Conservation (phyloP, 2,888 invertebrate genomes). For the Dinocampus coccinellae region DNA sequence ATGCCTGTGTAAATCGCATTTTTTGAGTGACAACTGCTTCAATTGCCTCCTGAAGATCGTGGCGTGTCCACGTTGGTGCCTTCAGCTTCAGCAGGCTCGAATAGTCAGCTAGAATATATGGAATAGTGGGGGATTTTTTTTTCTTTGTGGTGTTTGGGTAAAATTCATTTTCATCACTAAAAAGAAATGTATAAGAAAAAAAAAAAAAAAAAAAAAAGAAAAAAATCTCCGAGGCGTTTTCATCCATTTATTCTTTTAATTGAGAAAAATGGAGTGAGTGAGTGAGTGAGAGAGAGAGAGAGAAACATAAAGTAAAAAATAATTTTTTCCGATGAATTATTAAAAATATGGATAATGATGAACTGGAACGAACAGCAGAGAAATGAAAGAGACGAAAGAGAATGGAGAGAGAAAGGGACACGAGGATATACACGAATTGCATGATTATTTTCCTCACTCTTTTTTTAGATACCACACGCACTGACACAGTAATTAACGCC, state of each 20-base stretch:
- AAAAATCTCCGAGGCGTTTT: constrained; percentile 7
- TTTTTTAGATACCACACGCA: constrained; percentile 32
- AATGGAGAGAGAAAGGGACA: neutral
- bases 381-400: too few species aligned
- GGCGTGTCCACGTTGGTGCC: constrained; percentile 82
- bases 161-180: neutral
- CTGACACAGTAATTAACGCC: constrained; percentile 56
- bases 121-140: constrained; percentile 41
- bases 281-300: neutral
- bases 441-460: constrained; percentile 7
- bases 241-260: constrained; percentile 3
- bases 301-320: neutral
- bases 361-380: too few species aligned
- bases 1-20: constrained; percentile 84
- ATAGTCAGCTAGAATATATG: constrained; percentile 71
- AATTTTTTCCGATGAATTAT: too few species aligned
- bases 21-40: constrained; percentile 81
- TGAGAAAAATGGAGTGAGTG: neutral
- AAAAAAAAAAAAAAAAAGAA: neutral
- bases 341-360: too few species aligned
- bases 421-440: neutral
- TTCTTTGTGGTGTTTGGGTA: constrained; percentile 8
- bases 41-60: constrained; percentile 81
- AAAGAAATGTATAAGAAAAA: too few species aligned
- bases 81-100: constrained; percentile 79